A percentile compares a stretch with the other conserved stretches of the same genome.
These are phyloP conservation scores for Helicoverpa assulta DNA, from an alignment of 2,888 invertebrate genomes.

Conservation along the genomic window DNA sequence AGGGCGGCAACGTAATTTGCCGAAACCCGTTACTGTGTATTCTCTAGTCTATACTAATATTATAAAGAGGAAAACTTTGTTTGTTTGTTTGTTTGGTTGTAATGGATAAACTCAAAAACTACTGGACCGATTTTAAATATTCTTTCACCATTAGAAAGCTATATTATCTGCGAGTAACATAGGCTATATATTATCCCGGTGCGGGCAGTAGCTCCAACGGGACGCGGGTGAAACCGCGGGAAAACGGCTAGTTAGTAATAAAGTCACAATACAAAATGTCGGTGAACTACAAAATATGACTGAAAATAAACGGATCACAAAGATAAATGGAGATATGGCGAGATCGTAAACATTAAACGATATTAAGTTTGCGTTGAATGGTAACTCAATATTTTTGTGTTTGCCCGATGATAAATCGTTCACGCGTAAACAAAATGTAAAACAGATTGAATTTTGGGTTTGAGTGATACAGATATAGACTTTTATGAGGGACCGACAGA, in stretches of 20 bases:
- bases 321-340: constrained; percentile 10
- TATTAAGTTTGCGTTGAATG: constrained; percentile 35
- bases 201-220: too few species aligned
- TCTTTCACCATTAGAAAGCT: too few species aligned
- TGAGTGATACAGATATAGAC: background rate
- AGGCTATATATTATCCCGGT: too few species aligned
- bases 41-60: too few species aligned
- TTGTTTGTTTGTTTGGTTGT: too few species aligned
- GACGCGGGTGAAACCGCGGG: too few species aligned
- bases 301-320: constrained; percentile 7
- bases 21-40: too few species aligned
- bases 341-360: constrained; percentile 17
- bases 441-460: constrained; percentile 12
- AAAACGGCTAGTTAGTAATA: background rate
- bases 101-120: too few species aligned
- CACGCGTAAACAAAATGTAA: constrained; percentile 7
- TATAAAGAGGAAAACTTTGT: too few species aligned
- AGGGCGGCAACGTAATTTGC: too few species aligned
- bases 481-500: background rate
- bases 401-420: constrained; percentile 32
- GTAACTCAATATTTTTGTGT: constrained; percentile 20
- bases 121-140: too few species aligned
- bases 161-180: too few species aligned
- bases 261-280: background rate
- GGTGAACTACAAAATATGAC: background rate